Percentiles rank a stretch among this genome's conserved stretches.
These are phyloP conservation scores for Elysia crispata DNA, from an alignment of 2,888 invertebrate species.

Conservation along the genomic window DNA sequence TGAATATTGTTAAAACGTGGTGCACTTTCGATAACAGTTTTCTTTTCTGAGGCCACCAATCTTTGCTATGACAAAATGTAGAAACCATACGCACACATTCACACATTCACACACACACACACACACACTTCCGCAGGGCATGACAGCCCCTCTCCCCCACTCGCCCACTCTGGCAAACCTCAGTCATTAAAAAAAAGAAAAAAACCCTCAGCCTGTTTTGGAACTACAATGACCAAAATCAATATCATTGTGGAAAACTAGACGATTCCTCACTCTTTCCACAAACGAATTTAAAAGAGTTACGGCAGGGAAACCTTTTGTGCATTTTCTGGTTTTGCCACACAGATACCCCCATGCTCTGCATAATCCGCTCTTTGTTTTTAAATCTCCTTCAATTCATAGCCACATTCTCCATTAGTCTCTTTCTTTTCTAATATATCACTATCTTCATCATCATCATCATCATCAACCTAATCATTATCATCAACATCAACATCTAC, in stretches of 20 bases:
- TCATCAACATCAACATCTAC: not conserved
- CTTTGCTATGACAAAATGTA: no score
- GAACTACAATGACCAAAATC: not conserved
- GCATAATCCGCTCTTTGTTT: no score
- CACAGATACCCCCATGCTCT: no score
- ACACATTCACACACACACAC: slow-evolving; percentile 5
- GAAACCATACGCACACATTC: not conserved
- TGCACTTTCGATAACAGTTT: no score
- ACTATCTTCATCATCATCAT: slow-evolving; percentile 10
- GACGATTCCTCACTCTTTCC: not conserved
- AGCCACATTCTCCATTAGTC: no score
- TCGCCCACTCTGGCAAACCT: no score
- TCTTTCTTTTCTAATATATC: not conserved
- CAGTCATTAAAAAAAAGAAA: no score
- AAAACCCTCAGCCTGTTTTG: not conserved
- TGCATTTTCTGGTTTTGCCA: no score
- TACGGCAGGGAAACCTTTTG: not conserved
- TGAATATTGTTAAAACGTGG: no score
- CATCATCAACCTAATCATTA: not conserved
- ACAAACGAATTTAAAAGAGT: not conserved
- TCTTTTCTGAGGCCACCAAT: no score
- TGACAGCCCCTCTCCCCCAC: no score
- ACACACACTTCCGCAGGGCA: not conserved
- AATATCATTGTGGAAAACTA: not conserved
- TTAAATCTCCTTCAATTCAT: no score